A percentile compares a stretch with the other conserved stretches of the same genome.
Evolutionary conservation across 2,797 vertebrate species (phyloP).

Genomic region (Myotis myotis): DNA sequence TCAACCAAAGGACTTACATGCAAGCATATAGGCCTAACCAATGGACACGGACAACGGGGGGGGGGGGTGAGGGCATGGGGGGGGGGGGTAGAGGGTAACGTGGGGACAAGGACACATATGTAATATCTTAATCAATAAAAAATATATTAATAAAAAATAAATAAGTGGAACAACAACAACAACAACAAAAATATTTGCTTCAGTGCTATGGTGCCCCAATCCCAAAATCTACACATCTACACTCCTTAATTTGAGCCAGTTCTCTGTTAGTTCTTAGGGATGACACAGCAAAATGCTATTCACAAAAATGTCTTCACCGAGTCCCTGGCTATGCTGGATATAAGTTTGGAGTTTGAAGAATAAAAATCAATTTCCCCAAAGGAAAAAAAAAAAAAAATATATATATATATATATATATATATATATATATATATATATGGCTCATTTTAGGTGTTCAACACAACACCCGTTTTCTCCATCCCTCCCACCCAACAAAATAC

Average conservation of each 20-base stretch:
- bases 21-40: too few relatives aligned
- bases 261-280: not conserved
- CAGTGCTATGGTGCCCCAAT: not conserved
- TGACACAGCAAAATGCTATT: not conserved
- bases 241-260: not conserved
- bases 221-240: not conserved
- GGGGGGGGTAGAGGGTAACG: too few relatives aligned
- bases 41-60: too few relatives aligned
- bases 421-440: not conserved
- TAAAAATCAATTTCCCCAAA: constrained; percentile 40
- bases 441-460: not conserved
- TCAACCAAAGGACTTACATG: too few relatives aligned
- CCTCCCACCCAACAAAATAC: not conserved
- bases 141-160: too few relatives aligned
- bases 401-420: not conserved
- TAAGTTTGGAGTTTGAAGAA: not conserved
- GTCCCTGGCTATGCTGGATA: not conserved
- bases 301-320: not conserved
- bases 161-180: too few relatives aligned
- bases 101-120: too few relatives aligned
- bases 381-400: not conserved
- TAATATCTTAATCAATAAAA: too few relatives aligned
- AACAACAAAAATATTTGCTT: not conserved
- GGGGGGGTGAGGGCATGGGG: too few relatives aligned
- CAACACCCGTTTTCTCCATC: constrained; percentile 15